These are phyloP conservation scores for Nymphalis io DNA, from an alignment of 1,140 invertebrate genomes.

Conservation along the genomic window DNA sequence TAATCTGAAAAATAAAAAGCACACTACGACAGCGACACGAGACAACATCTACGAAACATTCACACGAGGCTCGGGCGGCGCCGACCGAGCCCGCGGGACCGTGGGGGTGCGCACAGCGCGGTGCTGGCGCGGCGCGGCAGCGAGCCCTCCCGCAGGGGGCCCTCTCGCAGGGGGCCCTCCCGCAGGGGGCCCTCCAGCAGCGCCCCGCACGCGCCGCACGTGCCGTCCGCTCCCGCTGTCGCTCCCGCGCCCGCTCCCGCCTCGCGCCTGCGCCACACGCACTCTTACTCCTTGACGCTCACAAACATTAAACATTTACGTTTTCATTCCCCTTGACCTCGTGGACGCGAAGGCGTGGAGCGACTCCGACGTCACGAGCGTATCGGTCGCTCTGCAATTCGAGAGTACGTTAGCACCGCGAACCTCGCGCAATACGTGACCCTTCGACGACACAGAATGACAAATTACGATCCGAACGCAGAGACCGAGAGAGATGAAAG, in stretches of 20 bases:
- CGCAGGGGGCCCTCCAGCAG: conserved; percentile 43
- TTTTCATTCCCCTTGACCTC: neutral
- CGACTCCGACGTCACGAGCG: too few relatives aligned
- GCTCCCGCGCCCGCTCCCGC: conserved; percentile 34
- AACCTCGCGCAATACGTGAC: neutral
- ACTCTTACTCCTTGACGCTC: neutral
- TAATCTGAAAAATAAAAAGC: conserved; percentile 23
- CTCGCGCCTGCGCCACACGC: conserved; percentile 42
- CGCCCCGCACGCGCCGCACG: conserved; percentile 51
- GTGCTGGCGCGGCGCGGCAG: conserved; percentile 61
- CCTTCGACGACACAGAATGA: neutral
- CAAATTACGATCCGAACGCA: neutral
- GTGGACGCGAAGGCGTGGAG: too few relatives aligned
- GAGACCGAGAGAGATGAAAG: conserved; percentile 1
- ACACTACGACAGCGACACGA: conserved; percentile 39
- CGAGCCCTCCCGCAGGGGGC: conserved; percentile 50
- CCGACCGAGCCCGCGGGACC: neutral
- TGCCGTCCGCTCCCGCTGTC: conserved; percentile 41
- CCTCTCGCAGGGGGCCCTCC: conserved; percentile 57
- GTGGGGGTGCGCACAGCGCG: conserved; percentile 23
- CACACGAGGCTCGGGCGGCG: conserved; percentile 8
- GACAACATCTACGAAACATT: conserved; percentile 47
- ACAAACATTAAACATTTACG: neutral
- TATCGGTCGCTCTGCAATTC: conserved; percentile 39
- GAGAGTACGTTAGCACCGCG: neutral